These are phyloP conservation scores for Zonitis immaculata DNA, from an alignment of 2,888 invertebrate species.

Conservation along the genomic window DNA sequence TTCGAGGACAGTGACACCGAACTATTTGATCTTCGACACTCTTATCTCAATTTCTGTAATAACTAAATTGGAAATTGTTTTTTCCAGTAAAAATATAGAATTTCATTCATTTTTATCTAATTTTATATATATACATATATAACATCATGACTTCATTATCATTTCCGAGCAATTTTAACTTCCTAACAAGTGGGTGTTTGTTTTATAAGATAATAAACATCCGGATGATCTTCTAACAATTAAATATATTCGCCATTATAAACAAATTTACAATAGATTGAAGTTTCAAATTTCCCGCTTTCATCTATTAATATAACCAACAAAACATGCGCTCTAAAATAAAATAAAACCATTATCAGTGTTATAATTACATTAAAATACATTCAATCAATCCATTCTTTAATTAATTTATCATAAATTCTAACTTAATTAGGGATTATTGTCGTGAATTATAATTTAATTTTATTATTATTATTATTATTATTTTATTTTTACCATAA, in stretches of 20 bases:
- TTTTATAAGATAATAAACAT: slow-evolving; percentile 29
- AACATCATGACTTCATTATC: slow-evolving; percentile 29
- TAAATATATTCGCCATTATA: neutral
- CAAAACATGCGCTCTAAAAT: neutral
- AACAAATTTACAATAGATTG: neutral
- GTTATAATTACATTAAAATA: neutral
- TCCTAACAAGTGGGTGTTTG: slow-evolving; percentile 36
- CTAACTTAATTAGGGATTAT: neutral
- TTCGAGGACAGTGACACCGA: slow-evolving; percentile 37
- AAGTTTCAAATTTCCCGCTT: neutral
- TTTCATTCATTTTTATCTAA: neutral
- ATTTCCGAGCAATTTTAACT: slow-evolving; percentile 40
- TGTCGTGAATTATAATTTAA: neutral
- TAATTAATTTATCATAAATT: no score
- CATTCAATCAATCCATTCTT: no score
- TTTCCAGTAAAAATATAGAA: neutral
- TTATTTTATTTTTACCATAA: neutral
- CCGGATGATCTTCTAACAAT: slow-evolving; percentile 27
- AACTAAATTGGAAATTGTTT: slow-evolving; percentile 9
- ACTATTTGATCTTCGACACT: slow-evolving; percentile 36
- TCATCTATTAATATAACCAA: neutral
- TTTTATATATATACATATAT: slow-evolving; percentile 2
- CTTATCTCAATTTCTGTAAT: slow-evolving; percentile 25
- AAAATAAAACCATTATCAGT: neutral
- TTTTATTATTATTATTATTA: neutral